A percentile compares a stretch with the other conserved stretches of the same genome.
These are phyloP conservation scores for Hirudo medicinalis DNA, from an alignment of 1,140 invertebrate genomes.

Conservation along the genomic window DNA sequence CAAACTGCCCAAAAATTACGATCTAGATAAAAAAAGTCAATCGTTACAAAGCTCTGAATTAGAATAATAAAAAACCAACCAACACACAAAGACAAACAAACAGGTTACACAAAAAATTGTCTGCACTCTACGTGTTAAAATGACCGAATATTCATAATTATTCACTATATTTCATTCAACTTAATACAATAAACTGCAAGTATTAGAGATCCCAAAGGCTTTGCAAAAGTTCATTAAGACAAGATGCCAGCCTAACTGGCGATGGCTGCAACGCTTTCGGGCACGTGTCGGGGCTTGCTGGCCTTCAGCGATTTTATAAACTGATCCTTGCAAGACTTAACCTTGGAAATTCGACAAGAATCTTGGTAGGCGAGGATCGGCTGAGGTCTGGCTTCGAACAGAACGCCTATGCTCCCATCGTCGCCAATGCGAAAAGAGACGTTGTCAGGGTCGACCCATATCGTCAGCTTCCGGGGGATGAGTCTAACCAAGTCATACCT, in stretches of 20 bases:
- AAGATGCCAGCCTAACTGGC: slow-evolving; percentile 9
- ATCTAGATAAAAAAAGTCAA: no score
- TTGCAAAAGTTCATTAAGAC: slow-evolving; percentile 7
- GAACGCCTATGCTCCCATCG: slow-evolving; percentile 55
- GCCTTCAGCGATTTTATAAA: slow-evolving; percentile 4
- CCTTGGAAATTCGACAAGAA: slow-evolving; percentile 1
- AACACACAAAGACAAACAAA: no score
- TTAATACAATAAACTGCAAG: no score
- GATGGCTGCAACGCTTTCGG: slow-evolving; percentile 12
- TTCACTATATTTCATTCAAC: no score
- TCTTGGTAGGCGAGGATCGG: not conserved
- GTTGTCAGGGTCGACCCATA: slow-evolving; percentile 57
- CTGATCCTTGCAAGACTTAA: slow-evolving; percentile 16
- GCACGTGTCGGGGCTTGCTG: not conserved
- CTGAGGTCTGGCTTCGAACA: slow-evolving; percentile 43
- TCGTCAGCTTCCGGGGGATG: slow-evolving; percentile 54
- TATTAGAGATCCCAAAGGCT: slow-evolving; percentile 12
- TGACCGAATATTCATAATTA: no score
- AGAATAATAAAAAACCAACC: no score
- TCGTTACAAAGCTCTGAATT: no score
- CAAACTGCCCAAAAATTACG: no score
- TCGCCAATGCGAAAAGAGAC: slow-evolving; percentile 57
- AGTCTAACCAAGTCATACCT: slow-evolving; percentile 42
- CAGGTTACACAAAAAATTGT: no score
- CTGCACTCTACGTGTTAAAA: no score